Evolutionary conservation across 2,113 vertebrate species (phyloP).

Genomic region (Jaculus jaculus): DNA sequence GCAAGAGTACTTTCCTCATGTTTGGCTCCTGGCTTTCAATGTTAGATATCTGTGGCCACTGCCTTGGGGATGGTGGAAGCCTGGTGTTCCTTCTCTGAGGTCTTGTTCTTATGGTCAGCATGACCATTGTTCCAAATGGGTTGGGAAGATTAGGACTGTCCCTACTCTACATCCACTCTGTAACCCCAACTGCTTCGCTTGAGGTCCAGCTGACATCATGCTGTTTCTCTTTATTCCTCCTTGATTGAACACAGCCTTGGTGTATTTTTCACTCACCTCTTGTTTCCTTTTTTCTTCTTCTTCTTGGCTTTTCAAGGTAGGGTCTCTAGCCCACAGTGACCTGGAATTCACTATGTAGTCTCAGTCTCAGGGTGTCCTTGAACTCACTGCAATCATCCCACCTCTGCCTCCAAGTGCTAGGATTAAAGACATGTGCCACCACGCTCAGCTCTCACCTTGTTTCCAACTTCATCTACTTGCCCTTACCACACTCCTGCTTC

Average conservation of each 20-base stretch:
- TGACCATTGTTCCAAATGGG: neutral
- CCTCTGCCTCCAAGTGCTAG: no score
- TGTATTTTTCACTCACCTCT: neutral
- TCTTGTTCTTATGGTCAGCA: neutral
- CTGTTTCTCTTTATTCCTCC: neutral
- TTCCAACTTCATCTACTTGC: no score
- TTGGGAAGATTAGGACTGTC: neutral
- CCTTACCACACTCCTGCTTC: neutral
- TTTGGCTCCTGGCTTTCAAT: neutral
- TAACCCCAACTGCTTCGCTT: neutral
- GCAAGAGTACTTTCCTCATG: neutral
- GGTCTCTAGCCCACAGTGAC: no score
- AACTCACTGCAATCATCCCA: no score
- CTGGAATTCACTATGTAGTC: no score
- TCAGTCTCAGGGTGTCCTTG: no score
- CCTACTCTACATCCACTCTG: no score
- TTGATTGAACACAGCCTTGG: no score
- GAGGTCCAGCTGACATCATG: neutral
- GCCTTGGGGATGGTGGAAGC: neutral
- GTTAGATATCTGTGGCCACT: neutral
- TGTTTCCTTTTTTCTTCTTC: no score
- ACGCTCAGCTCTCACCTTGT: no score
- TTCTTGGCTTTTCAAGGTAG: no score
- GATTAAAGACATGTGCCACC: no score
- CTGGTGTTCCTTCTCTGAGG: neutral